A percentile compares a stretch with the other conserved stretches of the same genome.
Evolutionary conservation across 2,888 invertebrate genomes (phyloP).

Genomic region (Apamea sordens): DNA sequence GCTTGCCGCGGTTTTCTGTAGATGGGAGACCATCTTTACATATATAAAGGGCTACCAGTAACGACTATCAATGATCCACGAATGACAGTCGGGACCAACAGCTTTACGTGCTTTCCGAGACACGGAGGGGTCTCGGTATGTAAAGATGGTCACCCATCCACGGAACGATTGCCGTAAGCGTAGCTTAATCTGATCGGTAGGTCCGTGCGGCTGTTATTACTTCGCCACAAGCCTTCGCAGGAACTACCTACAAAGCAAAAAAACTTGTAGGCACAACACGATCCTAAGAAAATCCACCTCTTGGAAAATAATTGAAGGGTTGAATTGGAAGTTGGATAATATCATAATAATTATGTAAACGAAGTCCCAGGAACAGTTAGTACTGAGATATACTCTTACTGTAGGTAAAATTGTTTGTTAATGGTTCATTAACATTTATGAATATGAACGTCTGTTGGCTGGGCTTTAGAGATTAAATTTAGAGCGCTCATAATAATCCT

Average conservation of each 20-base stretch:
- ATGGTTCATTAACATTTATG: slow-evolving; percentile 38
- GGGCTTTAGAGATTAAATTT: slow-evolving; percentile 27
- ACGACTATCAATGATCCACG: not conserved
- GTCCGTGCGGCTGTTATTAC: not conserved
- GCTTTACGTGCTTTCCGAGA: not conserved
- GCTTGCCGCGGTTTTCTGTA: not conserved
- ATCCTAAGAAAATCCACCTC: not conserved
- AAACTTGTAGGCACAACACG: not conserved
- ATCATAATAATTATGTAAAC: not conserved
- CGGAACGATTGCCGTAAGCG: not conserved
- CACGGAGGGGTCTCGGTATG: not conserved
- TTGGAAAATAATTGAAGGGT: not conserved
- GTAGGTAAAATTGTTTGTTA: slow-evolving; percentile 26
- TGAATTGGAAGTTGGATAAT: not conserved
- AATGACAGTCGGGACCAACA: not conserved
- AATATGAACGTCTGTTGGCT: slow-evolving; percentile 29
- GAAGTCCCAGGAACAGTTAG: not conserved
- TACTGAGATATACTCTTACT: not conserved
- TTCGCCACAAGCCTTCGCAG: not conserved
- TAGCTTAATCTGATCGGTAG: no score
- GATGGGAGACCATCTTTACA: not conserved
- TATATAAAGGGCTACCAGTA: not conserved
- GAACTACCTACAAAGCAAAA: not conserved
- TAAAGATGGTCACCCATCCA: not conserved
- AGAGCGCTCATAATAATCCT: slow-evolving; percentile 9